Base-by-base conservation (phyloP, 2,113 vertebrate species). In the Progne subis region DNA sequence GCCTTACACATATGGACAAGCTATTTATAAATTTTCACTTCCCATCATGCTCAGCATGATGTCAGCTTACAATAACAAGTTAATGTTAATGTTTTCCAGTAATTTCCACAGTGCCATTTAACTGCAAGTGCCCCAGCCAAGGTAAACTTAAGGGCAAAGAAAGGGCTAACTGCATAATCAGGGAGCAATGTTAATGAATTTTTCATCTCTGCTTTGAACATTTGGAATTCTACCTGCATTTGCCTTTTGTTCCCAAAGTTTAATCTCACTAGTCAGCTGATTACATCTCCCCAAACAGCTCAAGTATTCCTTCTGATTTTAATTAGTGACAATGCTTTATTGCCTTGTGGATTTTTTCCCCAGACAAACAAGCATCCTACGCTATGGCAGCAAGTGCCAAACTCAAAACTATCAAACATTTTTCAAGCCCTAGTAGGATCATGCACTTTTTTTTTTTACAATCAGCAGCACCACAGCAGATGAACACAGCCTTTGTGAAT, bases 71-170 rank as follows among this genome's bases (percentile, higher is more conserved):
- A 98, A 98, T 96, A 98, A 98, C 97, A 98, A 97, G 96, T 97
- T 98, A 98, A 97, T 96, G 92, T 97, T 97, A 96, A 98, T 98
- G 97, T 97, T 98, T 98, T 98, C 97, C 98, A 98, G 97, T 97
- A 96, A 98, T 98, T 98, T 97, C 97, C 95, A 95, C 95, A 91
- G 94, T 94, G 96, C 94, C 93, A 95, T 98, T 98, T 98, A 97
- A 97, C 94, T 97, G 84, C 97, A 92, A 97, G 85, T 91, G 85
- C 94, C 90, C 65, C 24, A 84, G 95, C 96, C 98, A 98, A 98
- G 97, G 97, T 97, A 98, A 98, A 98, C 93, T 56, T 74, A 7
- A 93, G 95, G 95, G 97, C 85, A 97, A 98, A 95, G 94, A 95
- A 96, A 96, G 90, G 92, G 90, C 95, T 96, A 97, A 96, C 89